Evolutionary conservation across 2,113 vertebrate species (phyloP), one percentile per base, ranked within the genome.

Genomic region (Limanda limanda): DNA sequence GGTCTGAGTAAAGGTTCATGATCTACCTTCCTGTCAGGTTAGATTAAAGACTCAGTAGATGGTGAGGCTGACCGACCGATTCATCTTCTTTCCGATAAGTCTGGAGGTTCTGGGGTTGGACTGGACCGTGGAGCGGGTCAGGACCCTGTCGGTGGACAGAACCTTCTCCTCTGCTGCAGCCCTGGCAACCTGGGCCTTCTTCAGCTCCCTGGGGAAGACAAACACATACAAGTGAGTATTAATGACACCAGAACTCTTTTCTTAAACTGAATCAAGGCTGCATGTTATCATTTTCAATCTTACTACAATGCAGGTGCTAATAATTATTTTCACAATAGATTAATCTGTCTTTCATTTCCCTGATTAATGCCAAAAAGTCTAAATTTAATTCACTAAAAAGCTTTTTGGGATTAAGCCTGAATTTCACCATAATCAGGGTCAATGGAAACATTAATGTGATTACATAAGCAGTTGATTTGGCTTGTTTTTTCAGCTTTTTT

Each of bases 1-100:
- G 23, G 13, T 77, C 54, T 40, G n/a, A 9, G 35, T 57, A 68
- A 71, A 83, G 82, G 84, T 89, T 83, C 83, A 24, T 61, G 52
- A 81, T 74, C 69, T 45, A 23, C n/a, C 25, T 24, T 79, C 76
- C 61, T 59, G 57, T 67, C n/a, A 21, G 59, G 21, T 35, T 11
- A 68, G 68, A 17, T 67, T 21, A 0, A 5, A 52, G 86, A 69
- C 78, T 96, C 91, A 99, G 91, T 98, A 99, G 88, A 99, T 98
- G 61, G 97, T 98, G 66, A 99, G 96, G 89, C 98, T 98, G 89
- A 98, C 93, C 4, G 97, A 98, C 18, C 97, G 96, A 84, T 96
- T 98, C 96, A 98, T 98, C 88, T 99, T 99, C 94, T 99, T 99
- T 45, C 97, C 98, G 52, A 98, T 96, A 83, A 99, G 95, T 31